Evolutionary conservation across 2,888 invertebrate species (phyloP).

Genomic region (Drosophila aldrichi): DNA sequence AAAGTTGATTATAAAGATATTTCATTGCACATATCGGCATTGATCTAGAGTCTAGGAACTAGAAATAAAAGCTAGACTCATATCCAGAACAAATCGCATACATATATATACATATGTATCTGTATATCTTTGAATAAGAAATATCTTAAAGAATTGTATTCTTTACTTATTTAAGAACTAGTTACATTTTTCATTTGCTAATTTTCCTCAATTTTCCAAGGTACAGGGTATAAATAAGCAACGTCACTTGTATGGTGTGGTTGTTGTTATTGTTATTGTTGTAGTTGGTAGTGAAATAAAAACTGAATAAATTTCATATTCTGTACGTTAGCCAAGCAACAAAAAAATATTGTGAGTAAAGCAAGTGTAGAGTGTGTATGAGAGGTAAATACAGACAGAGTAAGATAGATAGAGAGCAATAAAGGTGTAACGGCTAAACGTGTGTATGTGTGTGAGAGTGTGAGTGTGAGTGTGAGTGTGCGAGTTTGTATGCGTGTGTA

Average conservation of each 20-base stretch:
- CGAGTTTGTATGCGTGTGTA: conserved; percentile 11
- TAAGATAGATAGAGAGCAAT: conserved; percentile 63
- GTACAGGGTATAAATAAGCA: conserved; percentile 58
- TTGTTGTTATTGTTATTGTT: conserved; percentile 39
- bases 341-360: conserved; percentile 55
- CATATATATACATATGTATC: too few relatives aligned
- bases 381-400: conserved; percentile 49
- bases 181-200: too few relatives aligned
- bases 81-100: too few relatives aligned
- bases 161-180: background rate
- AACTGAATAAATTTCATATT: conserved; percentile 55
- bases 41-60: background rate
- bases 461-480: too few relatives aligned
- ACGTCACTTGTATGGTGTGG: conserved; percentile 35
- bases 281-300: conserved; percentile 54
- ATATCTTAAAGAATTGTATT: background rate
- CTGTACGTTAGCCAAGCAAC: conserved; percentile 72
- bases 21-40: too few relatives aligned
- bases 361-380: conserved; percentile 57
- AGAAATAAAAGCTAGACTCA: background rate
- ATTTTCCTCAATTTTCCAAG: conserved; percentile 13
- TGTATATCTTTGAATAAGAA: background rate
- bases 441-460: conserved; percentile 21
- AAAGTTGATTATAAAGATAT: too few relatives aligned
- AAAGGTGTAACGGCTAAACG: conserved; percentile 59